Percentiles rank a stretch among this genome's conserved stretches.
Evolutionary conservation across 2,113 vertebrate genomes (phyloP).

Genomic region (Numenius arquata): DNA sequence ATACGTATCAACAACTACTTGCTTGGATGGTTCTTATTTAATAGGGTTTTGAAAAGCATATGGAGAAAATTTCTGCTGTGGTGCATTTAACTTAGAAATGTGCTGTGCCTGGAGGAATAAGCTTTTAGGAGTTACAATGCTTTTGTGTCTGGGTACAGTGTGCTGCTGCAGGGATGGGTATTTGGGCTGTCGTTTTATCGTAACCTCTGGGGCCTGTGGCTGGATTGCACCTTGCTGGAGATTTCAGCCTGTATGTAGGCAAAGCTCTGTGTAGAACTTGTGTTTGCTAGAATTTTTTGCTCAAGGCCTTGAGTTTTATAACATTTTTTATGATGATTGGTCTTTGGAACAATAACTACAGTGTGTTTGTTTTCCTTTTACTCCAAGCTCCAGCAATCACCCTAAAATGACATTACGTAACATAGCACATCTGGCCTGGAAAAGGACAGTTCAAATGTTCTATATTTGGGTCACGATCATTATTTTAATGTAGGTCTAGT

Average conservation of each 20-base stretch:
- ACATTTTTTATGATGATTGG: background rate
- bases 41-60: slow-evolving; percentile 16
- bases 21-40: slow-evolving; percentile 49
- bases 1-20: background rate
- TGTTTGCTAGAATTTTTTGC: slow-evolving; percentile 2
- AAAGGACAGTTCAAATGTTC: slow-evolving; percentile 23
- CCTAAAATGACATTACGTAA: slow-evolving; percentile 48
- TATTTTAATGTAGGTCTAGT: slow-evolving; percentile 32
- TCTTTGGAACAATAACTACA: slow-evolving; percentile 31
- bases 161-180: background rate
- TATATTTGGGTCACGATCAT: background rate
- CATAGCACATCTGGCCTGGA: slow-evolving; percentile 41
- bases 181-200: background rate
- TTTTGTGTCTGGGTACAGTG: background rate
- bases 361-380: slow-evolving; percentile 13
- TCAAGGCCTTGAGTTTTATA: slow-evolving; percentile 41
- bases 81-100: background rate
- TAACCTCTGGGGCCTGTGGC: background rate
- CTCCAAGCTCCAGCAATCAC: slow-evolving; percentile 24
- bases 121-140: background rate
- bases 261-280: background rate
- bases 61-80: slow-evolving; percentile 3
- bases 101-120: slow-evolving; percentile 15
- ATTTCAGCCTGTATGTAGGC: background rate
- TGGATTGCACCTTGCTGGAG: background rate